These are phyloP conservation scores for Dendropsophus ebraccatus DNA, from an alignment of 2,113 vertebrate genomes.

Conservation along the genomic window DNA sequence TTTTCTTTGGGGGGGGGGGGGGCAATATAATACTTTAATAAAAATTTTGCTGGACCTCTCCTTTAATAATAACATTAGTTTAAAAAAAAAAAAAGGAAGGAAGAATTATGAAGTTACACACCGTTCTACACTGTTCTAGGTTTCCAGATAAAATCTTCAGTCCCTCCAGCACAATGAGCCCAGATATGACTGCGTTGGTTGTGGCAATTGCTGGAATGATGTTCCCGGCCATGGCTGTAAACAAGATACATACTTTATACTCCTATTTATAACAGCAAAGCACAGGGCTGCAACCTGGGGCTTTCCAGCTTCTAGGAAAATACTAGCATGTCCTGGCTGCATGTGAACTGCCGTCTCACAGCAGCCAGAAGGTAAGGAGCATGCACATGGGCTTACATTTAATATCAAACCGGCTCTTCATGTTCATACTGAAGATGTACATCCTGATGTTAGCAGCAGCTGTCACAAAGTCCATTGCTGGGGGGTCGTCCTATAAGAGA, in stretches of 20 bases:
- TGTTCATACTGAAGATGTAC: constrained; percentile 98
- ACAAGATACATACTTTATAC: constrained; percentile 25
- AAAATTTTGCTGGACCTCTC: no score
- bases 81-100: no score
- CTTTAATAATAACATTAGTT: no score
- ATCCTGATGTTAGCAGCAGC: constrained; percentile 94
- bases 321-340: no score
- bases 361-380: neutral
- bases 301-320: no score
- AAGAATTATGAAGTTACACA: constrained; percentile 73
- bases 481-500: constrained; percentile 84
- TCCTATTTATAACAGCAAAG: neutral
- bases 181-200: constrained; percentile 97
- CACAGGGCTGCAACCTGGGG: no score
- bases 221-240: constrained; percentile 95
- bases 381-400: constrained; percentile 84
- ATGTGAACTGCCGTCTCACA: neutral
- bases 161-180: constrained; percentile 92
- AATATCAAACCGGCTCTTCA: constrained; percentile 97
- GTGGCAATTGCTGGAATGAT: constrained; percentile 98
- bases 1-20: no score
- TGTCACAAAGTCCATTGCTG: constrained; percentile 97
- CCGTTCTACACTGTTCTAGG: constrained; percentile 91
- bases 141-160: constrained; percentile 93
- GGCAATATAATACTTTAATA: no score